Percentiles rank a stretch among this genome's conserved stretches.
Conservation (phyloP, 2,113 vertebrate genomes). For the Natator depressus region DNA sequence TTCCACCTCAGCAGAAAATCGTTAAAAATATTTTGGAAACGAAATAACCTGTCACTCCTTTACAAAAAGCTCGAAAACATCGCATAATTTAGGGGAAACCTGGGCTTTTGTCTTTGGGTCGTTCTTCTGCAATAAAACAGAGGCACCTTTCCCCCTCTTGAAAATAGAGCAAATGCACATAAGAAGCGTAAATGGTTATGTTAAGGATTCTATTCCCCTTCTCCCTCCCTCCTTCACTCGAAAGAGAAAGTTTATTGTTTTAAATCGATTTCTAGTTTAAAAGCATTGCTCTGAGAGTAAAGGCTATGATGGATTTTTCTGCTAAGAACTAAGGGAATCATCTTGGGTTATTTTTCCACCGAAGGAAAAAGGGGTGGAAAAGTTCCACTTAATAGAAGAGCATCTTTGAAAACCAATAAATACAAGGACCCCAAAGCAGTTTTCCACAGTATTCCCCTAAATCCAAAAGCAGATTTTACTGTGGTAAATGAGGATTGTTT, state of each 20-base stretch:
- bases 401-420: constrained; percentile 5
- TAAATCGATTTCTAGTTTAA: background rate
- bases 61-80: constrained; percentile 11
- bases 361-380: background rate
- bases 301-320: background rate
- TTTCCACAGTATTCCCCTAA: constrained; percentile 8
- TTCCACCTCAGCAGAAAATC: constrained; percentile 31
- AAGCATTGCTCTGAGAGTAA: constrained; percentile 9
- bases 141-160: background rate
- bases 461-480: constrained; percentile 50
- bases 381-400: constrained; percentile 1
- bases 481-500: constrained; percentile 29
- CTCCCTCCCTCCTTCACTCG: background rate
- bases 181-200: background rate
- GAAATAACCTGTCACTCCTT: constrained; percentile 31
- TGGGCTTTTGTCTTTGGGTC: background rate
- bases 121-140: background rate
- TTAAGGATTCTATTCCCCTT: background rate
- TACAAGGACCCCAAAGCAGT: constrained; percentile 9
- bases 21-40: constrained; percentile 59
- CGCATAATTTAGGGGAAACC: background rate
- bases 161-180: background rate
- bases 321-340: background rate
- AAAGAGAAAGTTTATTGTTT: background rate
- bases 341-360: background rate